Conservation (phyloP, 2,888 invertebrate species). For the Xanthostigma xanthostigma region DNA sequence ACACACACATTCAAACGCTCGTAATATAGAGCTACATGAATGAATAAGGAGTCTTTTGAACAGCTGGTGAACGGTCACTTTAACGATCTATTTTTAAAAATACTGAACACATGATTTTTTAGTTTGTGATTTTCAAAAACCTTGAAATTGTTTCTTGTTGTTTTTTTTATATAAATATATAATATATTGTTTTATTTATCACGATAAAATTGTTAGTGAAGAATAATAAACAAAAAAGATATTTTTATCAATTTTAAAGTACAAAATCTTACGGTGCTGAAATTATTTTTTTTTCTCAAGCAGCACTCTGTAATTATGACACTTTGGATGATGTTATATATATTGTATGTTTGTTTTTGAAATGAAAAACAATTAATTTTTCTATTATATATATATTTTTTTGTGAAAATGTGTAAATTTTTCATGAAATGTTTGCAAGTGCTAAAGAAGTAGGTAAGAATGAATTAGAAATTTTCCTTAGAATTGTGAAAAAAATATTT, state of each 20-base stretch:
- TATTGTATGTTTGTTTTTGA: neutral
- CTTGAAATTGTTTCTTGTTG: slow-evolving; percentile 3
- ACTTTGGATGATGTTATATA: neutral
- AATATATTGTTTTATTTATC: neutral
- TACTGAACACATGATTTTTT: too few species aligned
- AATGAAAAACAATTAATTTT: too few species aligned
- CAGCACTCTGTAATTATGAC: slow-evolving; percentile 6
- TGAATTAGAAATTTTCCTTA: neutral
- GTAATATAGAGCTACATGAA: too few species aligned
- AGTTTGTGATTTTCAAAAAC: neutral
- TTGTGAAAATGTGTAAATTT: slow-evolving; percentile 1
- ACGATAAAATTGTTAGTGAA: slow-evolving; percentile 5
- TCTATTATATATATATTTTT: neutral
- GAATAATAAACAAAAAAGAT: slow-evolving; percentile 2
- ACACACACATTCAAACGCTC: too few species aligned
- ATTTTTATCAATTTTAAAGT: slow-evolving; percentile 7
- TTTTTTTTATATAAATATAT: neutral
- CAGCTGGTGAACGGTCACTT: too few species aligned
- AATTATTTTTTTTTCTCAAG: slow-evolving; percentile 4
- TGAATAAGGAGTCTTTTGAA: too few species aligned
- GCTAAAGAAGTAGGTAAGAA: too few species aligned
- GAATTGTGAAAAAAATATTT: neutral
- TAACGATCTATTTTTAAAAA: too few species aligned
- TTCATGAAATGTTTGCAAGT: neutral
- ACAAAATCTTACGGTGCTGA: slow-evolving; percentile 12